Evolutionary conservation across 1,140 invertebrate species (phyloP).

Genomic region (Onthophagus taurus): DNA sequence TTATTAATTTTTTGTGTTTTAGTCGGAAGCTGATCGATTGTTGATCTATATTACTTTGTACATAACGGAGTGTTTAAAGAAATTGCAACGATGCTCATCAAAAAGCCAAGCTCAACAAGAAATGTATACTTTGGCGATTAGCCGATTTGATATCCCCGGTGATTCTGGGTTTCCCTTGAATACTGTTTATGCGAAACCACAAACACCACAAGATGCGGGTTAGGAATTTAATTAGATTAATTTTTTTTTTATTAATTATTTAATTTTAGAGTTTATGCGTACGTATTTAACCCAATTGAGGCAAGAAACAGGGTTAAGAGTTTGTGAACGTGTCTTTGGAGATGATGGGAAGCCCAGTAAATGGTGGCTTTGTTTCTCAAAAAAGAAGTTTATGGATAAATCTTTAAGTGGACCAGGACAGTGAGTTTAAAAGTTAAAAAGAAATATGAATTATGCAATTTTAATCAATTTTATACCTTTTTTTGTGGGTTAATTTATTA

Average conservation of each 20-base stretch:
- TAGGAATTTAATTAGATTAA: constrained; percentile 20
- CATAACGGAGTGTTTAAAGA: constrained; percentile 96
- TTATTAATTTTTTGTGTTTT: constrained; percentile 34
- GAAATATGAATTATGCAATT: no score
- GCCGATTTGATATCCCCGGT: constrained; percentile 94
- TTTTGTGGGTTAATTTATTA: no score
- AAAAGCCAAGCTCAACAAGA: constrained; percentile 89
- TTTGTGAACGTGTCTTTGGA: constrained; percentile 87
- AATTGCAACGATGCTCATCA: constrained; percentile 81
- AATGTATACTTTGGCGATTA: constrained; percentile 91
- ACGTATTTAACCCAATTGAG: constrained; percentile 90
- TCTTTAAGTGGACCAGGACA: constrained; percentile 78
- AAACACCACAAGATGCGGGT: constrained; percentile 69
- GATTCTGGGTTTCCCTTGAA: constrained; percentile 95
- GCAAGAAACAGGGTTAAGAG: constrained; percentile 85
- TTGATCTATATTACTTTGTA: constrained; percentile 98
- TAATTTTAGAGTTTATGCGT: constrained; percentile 71
- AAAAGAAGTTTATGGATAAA: constrained; percentile 99
- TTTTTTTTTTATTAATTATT: constrained; percentile 3
- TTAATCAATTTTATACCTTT: no score
- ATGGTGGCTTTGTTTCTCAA: constrained; percentile 99
- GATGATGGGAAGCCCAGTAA: constrained; percentile 93
- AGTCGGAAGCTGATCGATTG: constrained; percentile 91
- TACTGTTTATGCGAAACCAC: constrained; percentile 89
- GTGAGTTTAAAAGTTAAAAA: no score